Conservation (phyloP, 2,888 invertebrate species). For the Podabrus alpinus region DNA sequence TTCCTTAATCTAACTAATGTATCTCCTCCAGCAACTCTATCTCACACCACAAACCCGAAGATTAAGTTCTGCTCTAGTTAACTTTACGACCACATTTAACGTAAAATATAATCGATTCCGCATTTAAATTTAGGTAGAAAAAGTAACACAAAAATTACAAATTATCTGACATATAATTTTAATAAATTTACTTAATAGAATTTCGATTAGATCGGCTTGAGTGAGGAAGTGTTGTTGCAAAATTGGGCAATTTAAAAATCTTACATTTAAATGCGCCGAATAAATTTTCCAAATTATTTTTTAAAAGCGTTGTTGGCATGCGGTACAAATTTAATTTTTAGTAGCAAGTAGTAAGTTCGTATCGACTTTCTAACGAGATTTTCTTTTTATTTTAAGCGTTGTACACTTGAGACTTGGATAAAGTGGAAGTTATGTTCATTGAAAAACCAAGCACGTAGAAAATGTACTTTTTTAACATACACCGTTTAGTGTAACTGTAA, state of each 20-base stretch:
- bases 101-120: neutral
- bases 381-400: neutral
- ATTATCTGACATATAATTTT: neutral
- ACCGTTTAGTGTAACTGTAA: neutral
- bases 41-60: neutral
- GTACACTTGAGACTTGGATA: neutral
- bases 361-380: neutral
- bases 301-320: neutral
- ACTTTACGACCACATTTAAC: neutral
- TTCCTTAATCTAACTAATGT: neutral
- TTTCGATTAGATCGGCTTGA: neutral
- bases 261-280: neutral
- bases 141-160: neutral
- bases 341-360: neutral
- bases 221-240: neutral
- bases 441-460: neutral
- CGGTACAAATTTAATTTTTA: neutral
- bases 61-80: neutral
- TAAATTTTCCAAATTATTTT: neutral
- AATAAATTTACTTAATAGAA: neutral
- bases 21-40: neutral
- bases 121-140: neutral
- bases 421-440: neutral
- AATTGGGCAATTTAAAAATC: neutral
- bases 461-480: neutral